Evolutionary conservation across 2,113 vertebrate species (phyloP).

Genomic region (Psilopogon haemacephalus): DNA sequence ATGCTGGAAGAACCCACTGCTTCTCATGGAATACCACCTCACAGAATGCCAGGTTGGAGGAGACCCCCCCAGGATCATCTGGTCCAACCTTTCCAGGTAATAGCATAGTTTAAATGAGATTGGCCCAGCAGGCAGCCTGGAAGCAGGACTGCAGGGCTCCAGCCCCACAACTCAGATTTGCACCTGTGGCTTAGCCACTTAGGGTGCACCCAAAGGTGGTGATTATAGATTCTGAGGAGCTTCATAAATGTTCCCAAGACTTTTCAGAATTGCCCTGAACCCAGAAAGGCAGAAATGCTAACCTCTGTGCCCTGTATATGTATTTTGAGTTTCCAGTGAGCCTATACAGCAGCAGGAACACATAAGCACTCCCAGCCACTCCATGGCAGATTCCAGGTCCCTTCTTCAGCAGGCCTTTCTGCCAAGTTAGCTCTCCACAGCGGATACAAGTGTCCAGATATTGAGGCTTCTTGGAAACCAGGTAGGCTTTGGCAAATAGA

Average conservation of each 20-base stretch:
- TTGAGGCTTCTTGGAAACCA: constrained; percentile 88
- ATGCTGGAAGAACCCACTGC: no score
- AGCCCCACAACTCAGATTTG: background rate
- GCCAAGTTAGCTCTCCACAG: constrained; percentile 88
- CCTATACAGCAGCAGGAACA: constrained; percentile 87
- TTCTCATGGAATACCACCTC: no score
- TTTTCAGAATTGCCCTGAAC: background rate
- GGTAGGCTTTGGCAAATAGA: constrained; percentile 89
- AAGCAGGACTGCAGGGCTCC: background rate
- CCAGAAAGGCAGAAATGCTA: constrained; percentile 36
- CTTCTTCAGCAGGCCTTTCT: constrained; percentile 90
- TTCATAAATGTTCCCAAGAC: background rate
- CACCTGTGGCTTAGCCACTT: background rate
- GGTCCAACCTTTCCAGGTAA: no score
- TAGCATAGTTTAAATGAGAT: no score
- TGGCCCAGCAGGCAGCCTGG: background rate
- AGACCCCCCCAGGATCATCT: no score
- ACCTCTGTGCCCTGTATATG: constrained; percentile 89
- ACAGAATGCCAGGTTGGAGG: no score
- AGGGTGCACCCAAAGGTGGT: fast-evolving
- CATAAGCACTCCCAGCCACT: constrained; percentile 87
- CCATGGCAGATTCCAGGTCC: constrained; percentile 90
- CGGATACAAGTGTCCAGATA: constrained; percentile 90
- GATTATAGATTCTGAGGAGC: background rate
- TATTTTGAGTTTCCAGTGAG: constrained; percentile 90